Conservation (phyloP, 2,113 vertebrate genomes). For the Canis aureus region DNA sequence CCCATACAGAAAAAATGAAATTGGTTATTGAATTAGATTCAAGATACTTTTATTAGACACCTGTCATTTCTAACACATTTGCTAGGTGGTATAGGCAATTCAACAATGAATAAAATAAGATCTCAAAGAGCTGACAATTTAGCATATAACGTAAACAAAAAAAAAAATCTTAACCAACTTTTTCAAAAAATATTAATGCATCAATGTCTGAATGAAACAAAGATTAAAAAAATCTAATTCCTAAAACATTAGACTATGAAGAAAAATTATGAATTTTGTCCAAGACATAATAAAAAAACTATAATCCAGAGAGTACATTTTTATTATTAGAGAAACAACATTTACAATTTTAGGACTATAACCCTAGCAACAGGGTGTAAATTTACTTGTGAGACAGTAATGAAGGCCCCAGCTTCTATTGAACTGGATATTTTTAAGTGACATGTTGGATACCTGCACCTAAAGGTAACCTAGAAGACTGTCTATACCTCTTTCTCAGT, state of each 20-base stretch:
- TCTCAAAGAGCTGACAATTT: not conserved
- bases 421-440: not conserved
- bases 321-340: not conserved
- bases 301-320: not conserved
- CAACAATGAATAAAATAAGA: not conserved
- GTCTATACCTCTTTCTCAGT: not conserved
- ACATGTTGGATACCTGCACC: not conserved
- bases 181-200: not conserved
- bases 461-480: not conserved
- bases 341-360: not conserved
- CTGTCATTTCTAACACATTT: conserved; percentile 1
- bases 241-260: not conserved
- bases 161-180: not conserved
- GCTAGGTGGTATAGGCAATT: not conserved
- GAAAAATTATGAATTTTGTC: not conserved
- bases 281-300: not conserved
- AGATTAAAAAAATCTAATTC: not conserved
- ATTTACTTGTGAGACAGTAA: not conserved
- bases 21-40: not conserved
- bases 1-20: conserved; percentile 47
- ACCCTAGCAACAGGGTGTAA: not conserved
- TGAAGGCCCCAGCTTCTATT: not conserved
- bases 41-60: not conserved
- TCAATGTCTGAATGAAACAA: not conserved
- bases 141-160: not conserved